A percentile compares a stretch with the other conserved stretches of the same genome.
Evolutionary conservation across 2,888 invertebrate genomes (phyloP).

Genomic region (Xestia c-nigrum): DNA sequence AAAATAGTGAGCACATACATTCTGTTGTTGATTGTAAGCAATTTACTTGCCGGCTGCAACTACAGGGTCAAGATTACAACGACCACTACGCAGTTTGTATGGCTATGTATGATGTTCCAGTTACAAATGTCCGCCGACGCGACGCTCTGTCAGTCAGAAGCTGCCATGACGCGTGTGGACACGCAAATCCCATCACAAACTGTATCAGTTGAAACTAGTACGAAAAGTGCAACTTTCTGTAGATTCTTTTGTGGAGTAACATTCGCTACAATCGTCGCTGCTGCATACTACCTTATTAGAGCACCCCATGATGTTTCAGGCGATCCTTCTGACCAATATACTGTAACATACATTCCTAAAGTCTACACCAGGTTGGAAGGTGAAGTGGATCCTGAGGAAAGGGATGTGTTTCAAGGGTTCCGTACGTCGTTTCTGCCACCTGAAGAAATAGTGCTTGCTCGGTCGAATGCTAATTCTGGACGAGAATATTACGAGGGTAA

Average conservation of each 20-base stretch:
- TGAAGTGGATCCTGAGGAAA: constrained; percentile 88
- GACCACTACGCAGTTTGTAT: constrained; percentile 71
- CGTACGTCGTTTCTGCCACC: constrained; percentile 92
- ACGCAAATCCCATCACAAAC: constrained; percentile 76
- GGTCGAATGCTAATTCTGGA: constrained; percentile 66
- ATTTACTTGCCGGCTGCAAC: constrained; percentile 67
- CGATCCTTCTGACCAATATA: constrained; percentile 82
- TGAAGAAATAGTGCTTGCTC: constrained; percentile 87
- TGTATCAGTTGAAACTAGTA: constrained; percentile 76
- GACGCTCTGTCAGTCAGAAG: constrained; percentile 80
- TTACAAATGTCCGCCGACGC: constrained; percentile 76
- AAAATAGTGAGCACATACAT: constrained; percentile 46
- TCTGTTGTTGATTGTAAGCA: constrained; percentile 63
- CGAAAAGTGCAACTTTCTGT: constrained; percentile 78
- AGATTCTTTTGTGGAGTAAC: constrained; percentile 74
- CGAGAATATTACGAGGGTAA: constrained; percentile 75
- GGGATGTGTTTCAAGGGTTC: constrained; percentile 91
- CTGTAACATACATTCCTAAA: constrained; percentile 81
- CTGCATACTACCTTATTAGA: constrained; percentile 76
- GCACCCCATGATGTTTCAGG: constrained; percentile 76
- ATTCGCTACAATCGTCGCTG: constrained; percentile 70
- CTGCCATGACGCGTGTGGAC: constrained; percentile 86
- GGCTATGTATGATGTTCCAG: constrained; percentile 74
- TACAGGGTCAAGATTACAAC: constrained; percentile 82
- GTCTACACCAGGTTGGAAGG: constrained; percentile 82